Evolutionary conservation across 1,140 invertebrate genomes (phyloP).

Genomic region (Hylaeus anthracinus): DNA sequence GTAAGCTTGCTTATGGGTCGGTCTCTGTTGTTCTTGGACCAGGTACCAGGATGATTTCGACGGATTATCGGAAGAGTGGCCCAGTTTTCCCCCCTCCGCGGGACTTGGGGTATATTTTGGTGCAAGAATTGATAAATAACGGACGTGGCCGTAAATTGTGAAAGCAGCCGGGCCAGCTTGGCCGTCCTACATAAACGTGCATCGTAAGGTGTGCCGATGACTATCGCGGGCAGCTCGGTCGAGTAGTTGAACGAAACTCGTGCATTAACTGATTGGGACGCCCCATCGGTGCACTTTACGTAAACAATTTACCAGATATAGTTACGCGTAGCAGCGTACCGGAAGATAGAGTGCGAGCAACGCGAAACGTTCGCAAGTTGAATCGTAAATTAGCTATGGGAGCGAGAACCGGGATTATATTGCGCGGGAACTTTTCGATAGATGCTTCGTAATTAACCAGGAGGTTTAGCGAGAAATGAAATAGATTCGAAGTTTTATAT

Average conservation of each 20-base stretch:
- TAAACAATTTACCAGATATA: neutral
- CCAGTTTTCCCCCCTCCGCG: neutral
- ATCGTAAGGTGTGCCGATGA: slow-evolving; percentile 21
- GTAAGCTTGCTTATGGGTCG: neutral
- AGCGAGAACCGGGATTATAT: no score
- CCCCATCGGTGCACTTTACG: neutral
- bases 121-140: slow-evolving; percentile 25
- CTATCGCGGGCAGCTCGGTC: neutral
- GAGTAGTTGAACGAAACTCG: neutral
- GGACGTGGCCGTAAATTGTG: slow-evolving; percentile 27
- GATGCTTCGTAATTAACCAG: neutral
- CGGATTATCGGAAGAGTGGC: slow-evolving; percentile 27
- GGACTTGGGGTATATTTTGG: slow-evolving; percentile 26
- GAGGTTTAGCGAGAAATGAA: no score
- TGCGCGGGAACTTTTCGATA: neutral
- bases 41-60: slow-evolving; percentile 9
- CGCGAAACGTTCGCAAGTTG: no score
- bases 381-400: no score
- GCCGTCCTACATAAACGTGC: slow-evolving; percentile 10
- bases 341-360: no score
- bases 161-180: slow-evolving; percentile 18
- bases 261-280: slow-evolving; percentile 32
- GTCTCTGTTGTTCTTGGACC: slow-evolving; percentile 35
- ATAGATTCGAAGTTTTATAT: no score
- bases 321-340: no score